A percentile compares a stretch with the other conserved stretches of the same genome.
These are phyloP conservation scores for Ptychadena robeensis DNA, from an alignment of 2,797 vertebrate genomes.

Conservation along the genomic window DNA sequence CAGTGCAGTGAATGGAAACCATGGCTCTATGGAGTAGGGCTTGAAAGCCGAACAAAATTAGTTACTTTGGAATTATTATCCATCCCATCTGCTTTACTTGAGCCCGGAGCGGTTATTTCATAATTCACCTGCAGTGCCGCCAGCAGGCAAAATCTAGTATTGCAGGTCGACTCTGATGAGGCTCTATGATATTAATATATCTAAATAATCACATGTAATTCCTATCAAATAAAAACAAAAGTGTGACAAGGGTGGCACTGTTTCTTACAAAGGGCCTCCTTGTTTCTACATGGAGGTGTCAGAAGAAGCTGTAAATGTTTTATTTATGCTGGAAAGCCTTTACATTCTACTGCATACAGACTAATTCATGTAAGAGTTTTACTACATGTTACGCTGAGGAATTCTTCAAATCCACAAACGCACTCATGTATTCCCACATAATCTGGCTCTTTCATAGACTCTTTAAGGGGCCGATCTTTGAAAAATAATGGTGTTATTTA, in stretches of 20 bases:
- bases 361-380: not conserved
- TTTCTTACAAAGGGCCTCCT: not conserved
- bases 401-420: not conserved
- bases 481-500: slow-evolving; percentile 29
- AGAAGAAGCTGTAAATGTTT: not conserved
- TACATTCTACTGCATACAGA: not conserved
- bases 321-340: not conserved
- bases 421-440: not conserved
- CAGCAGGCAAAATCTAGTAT: not conserved
- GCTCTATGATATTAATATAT: too few species aligned
- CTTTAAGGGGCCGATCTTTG: not conserved
- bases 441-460: slow-evolving; percentile 6
- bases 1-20: too few species aligned
- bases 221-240: too few species aligned
- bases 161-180: not conserved
- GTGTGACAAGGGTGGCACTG: not conserved
- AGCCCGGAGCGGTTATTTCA: too few species aligned
- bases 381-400: not conserved
- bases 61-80: too few species aligned
- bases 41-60: too few species aligned
- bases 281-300: not conserved
- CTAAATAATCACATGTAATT: too few species aligned
- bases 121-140: not conserved
- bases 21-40: too few species aligned
- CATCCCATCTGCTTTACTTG: too few species aligned